Percentiles rank a stretch among this genome's conserved stretches.
phyloP scores from a whole-genome alignment of 2,113 vertebrate species.

The Corydoras maculifer region DNA sequence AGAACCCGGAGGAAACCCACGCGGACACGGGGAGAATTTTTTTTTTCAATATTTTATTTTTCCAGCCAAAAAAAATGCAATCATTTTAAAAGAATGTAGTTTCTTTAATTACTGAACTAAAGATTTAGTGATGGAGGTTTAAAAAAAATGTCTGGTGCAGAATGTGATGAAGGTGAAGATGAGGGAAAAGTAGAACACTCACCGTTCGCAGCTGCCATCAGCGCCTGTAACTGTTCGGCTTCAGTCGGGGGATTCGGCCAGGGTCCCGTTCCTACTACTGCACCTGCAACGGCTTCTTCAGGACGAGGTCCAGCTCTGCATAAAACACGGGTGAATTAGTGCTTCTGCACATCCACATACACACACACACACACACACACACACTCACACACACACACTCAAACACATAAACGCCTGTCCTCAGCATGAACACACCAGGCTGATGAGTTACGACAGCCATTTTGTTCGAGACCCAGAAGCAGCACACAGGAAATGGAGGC shows the following conservation, averaged over 20 bases:
- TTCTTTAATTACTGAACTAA: no score
- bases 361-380: neutral
- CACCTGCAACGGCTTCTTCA: conserved; percentile 54
- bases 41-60: no score
- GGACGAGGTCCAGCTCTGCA: conserved; percentile 65
- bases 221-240: conserved; percentile 92
- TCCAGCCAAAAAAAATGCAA: no score
- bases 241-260: conserved; percentile 98
- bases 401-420: conserved; percentile 22
- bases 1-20: no score
- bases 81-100: no score
- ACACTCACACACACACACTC: conserved; percentile 1
- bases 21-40: no score
- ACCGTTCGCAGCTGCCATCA: conserved; percentile 97
- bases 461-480: conserved; percentile 34
- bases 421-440: conserved; percentile 22
- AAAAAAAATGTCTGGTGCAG: no score
- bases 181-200: conserved; percentile 36
- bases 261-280: conserved; percentile 80
- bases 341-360: neutral
- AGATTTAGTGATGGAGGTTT: no score
- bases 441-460: conserved; percentile 38
- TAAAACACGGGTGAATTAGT: conserved; percentile 14
- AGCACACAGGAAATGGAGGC: conserved; percentile 39
- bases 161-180: no score